phyloP scores from a whole-genome alignment of 2,797 vertebrate genomes.

The Hydrolagus colliei region DNA sequence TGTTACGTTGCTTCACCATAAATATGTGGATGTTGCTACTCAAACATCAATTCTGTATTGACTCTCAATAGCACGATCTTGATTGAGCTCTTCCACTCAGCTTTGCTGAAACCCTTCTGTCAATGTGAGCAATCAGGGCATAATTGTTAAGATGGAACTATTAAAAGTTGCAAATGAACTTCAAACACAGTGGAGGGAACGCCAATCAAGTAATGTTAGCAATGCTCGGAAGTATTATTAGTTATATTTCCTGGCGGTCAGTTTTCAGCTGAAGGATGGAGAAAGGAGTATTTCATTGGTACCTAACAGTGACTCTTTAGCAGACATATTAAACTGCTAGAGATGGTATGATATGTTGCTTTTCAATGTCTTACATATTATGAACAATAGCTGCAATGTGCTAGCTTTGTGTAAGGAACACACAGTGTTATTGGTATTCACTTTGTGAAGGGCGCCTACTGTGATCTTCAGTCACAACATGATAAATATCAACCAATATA shows the following conservation, averaged over 20 bases:
- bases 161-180: constrained; percentile 12
- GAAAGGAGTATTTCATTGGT: constrained; percentile 24
- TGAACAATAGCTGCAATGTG: constrained; percentile 30
- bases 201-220: neutral
- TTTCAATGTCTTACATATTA: constrained; percentile 33
- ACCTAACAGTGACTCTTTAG: constrained; percentile 16
- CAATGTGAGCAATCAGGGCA: neutral
- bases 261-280: constrained; percentile 22
- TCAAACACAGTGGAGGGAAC: neutral
- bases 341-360: constrained; percentile 30
- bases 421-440: constrained; percentile 28
- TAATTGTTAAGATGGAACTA: constrained; percentile 2
- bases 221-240: constrained; percentile 27
- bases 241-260: constrained; percentile 25
- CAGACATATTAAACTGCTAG: constrained; percentile 28
- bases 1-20: constrained; percentile 45
- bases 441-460: constrained; percentile 31
- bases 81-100: constrained; percentile 3
- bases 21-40: constrained; percentile 6
- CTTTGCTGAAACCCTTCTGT: constrained; percentile 13
- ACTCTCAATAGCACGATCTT: neutral
- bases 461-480: constrained; percentile 28
- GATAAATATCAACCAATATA: constrained; percentile 33
- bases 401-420: constrained; percentile 31
- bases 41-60: constrained; percentile 24